Base-by-base conservation (phyloP, 2,888 invertebrate genomes). In the Brachypterus glaber region DNA sequence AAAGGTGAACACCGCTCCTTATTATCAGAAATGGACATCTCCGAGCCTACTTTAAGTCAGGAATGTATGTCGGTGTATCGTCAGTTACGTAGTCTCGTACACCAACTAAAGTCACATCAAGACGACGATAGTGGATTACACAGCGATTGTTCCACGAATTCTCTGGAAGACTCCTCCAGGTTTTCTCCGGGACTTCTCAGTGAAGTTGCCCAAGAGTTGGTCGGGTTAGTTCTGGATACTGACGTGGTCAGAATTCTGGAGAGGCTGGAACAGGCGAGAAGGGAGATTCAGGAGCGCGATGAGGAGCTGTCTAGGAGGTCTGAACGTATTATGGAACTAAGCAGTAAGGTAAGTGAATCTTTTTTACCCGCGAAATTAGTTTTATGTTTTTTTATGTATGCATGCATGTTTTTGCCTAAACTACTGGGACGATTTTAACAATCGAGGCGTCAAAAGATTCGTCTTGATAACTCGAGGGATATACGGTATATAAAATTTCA, bases 1-100 rank as follows among this genome's bases (percentile, higher is more conserved):
- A n/a, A n/a, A n/a, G n/a, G n/a, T 55, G 57, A 58, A 47, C 55
- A 58, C 37, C 65, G 85, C 44, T 90, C 91, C 14, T 73, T 93
- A 41, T 85, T 88, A 59, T 88, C 86, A 48, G 92, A 93, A 72
- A 86, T 93, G 80, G 90, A 91, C 62, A 76, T 83, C 34, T 79
- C 78, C 50, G 83, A 83, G 42, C 65, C 65, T 3, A 64, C 64
- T 3, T 48, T 66, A 29, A 62, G 75, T 49, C 70, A 70, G 31
- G 81, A 82, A 51, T 79, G 79, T 29, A 73, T 79, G 40, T 76
- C 79, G 30, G 80, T 80, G 13, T 82, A 79, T 57, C 79, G 84
- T 52, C 79, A 86, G 60, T 67, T 87, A 44, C 70, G 83, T 51
- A 72, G 81, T 34, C 66, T 86, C 42, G 82, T 82, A 44, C 72